Evolutionary conservation across 2,113 vertebrate genomes (phyloP).

Genomic region (Menidia beryllina): DNA sequence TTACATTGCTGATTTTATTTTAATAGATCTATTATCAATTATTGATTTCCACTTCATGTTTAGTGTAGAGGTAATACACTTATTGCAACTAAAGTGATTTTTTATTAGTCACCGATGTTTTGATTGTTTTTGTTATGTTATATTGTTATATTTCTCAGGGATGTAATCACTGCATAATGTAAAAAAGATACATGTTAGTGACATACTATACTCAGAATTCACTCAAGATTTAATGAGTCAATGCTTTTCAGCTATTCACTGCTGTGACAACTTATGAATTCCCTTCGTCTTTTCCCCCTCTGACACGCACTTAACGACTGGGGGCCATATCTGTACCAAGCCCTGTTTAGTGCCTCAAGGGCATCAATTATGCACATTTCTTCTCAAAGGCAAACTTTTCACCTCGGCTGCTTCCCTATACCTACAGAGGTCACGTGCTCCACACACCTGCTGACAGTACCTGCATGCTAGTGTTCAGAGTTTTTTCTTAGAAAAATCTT

Average conservation of each 20-base stretch:
- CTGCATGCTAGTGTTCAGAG: background rate
- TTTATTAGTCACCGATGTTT: too few relatives aligned
- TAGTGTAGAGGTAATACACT: too few relatives aligned
- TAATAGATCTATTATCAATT: too few relatives aligned
- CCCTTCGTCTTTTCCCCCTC: slow-evolving; percentile 10
- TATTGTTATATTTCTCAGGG: background rate
- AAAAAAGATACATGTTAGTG: background rate
- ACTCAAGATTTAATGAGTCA: slow-evolving; percentile 48
- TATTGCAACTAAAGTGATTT: slow-evolving; percentile 15
- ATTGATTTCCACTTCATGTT: slow-evolving; percentile 30
- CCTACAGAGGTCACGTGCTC: background rate
- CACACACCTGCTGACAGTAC: slow-evolving; percentile 10
- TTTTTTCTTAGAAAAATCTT: background rate
- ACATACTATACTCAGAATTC: slow-evolving; percentile 13
- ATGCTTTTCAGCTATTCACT: slow-evolving; percentile 17
- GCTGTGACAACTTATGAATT: background rate
- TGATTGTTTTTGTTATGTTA: background rate
- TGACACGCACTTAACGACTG: slow-evolving; percentile 38
- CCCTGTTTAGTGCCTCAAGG: slow-evolving; percentile 38
- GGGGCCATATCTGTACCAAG: slow-evolving; percentile 43
- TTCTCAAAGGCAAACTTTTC: slow-evolving; percentile 60
- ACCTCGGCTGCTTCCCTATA: slow-evolving; percentile 42
- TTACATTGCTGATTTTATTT: slow-evolving; percentile 30
- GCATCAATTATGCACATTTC: slow-evolving; percentile 61
- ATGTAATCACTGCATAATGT: background rate